These are phyloP conservation scores for Myrmecobius fasciatus DNA, from an alignment of 2,113 vertebrate genomes.

Conservation along the genomic window DNA sequence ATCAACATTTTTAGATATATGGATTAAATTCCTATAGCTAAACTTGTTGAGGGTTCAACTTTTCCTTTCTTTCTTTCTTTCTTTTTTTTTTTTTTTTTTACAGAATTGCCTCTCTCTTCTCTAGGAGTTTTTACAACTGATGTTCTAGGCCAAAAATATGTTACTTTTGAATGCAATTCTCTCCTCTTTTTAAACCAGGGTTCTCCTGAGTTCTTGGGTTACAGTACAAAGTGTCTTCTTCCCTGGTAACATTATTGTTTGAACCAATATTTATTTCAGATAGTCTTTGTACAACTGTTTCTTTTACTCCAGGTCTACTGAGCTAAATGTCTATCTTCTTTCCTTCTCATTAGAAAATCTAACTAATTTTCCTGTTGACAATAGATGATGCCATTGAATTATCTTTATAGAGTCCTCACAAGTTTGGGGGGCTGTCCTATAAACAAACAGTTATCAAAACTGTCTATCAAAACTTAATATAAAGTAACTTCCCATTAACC, in stretches of 20 bases:
- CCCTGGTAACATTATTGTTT: background rate
- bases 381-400: background rate
- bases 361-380: background rate
- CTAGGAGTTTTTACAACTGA: background rate
- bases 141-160: background rate
- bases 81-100: too few relatives aligned
- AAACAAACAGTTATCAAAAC: background rate
- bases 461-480: background rate
- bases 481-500: background rate
- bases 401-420: background rate
- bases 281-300: background rate
- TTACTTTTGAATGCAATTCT: background rate
- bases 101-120: background rate
- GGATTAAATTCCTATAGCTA: background rate
- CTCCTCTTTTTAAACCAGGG: background rate
- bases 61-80: background rate
- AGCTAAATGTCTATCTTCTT: background rate
- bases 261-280: background rate
- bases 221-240: background rate
- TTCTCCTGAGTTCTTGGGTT: background rate
- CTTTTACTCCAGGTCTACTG: background rate
- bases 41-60: background rate
- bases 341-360: background rate
- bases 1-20: background rate
- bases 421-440: background rate